Evolutionary conservation across 2,113 vertebrate species (phyloP), one percentile per base, ranked within the genome.

Genomic region (Rhadina sibilatrix): DNA sequence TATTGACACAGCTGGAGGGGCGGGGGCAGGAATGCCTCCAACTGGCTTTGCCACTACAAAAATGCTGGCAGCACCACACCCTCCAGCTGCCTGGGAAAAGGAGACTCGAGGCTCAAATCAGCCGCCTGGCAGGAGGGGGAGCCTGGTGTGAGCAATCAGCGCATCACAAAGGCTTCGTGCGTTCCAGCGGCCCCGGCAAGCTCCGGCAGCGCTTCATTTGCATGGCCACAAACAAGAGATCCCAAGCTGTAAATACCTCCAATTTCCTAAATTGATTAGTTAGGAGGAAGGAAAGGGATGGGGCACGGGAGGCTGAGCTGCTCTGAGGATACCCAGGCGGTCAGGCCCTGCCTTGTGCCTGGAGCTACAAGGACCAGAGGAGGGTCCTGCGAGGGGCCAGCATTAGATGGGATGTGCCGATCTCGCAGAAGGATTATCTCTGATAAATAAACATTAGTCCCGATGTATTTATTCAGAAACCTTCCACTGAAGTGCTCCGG

Each of bases 31-130:
- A 70, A 94, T 92, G 80, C 90, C 83, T 83, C 77, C 61, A 93
- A 92, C 95, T 95, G 85, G 92, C 95, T 93, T 93, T 77, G 85
- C 94, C 59, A 80, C 85, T 92, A 13, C 72, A 79, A 57, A 57
- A 38, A 28, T 85, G 63, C n/a, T 74, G 79, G 63, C 38, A 82
- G 68, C 76, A 93, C 95, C 96, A 96, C 96, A 92, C 95, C 96
- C 94, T 90, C 11, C 83, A 74, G 15, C 75, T 90, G 92, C 96
- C 96, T 97, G 96, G 92, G 96, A 95, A 96, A 87, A 88, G 90
- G 87, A 68, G 1, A 30, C 21, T 2, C 2, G 11, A 76, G 91
- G 7, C 77, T 87, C 87, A 11, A 11, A 42, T 65, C 76, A 85
- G 69, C 15, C 0, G 42, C 89, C 90, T 76, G 92, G 93, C 85